A percentile compares a stretch with the other conserved stretches of the same genome.
phyloP scores from a whole-genome alignment of 1,140 invertebrate species.

The Drosophila albomicans region DNA sequence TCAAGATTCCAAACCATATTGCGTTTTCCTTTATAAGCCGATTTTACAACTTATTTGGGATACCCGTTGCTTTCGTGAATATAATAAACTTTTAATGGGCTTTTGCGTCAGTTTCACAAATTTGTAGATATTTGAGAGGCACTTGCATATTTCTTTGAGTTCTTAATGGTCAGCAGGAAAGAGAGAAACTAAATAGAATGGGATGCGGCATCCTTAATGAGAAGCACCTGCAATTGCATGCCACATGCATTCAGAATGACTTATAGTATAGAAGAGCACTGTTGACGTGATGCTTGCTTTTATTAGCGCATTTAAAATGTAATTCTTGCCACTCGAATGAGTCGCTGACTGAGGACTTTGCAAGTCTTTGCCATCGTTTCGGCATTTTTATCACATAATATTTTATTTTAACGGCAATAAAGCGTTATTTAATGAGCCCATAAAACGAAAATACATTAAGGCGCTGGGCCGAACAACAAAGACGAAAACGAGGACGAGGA shows the following conservation, averaged over 20 bases:
- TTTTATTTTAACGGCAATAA: conserved; percentile 84
- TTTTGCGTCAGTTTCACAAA: not conserved
- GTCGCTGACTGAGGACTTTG: conserved; percentile 2
- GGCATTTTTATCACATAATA: conserved; percentile 82
- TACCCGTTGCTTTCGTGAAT: not conserved
- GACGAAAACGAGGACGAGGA: not conserved
- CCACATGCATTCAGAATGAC: not conserved
- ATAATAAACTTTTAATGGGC: not conserved
- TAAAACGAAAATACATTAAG: conserved; percentile 81
- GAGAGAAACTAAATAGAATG: not conserved
- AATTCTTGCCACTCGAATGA: conserved; percentile 18
- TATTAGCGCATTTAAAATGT: conserved; percentile 61
- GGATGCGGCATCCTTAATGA: not conserved
- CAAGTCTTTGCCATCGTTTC: conserved; percentile 36
- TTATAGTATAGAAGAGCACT: not conserved
- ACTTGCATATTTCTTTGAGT: not conserved
- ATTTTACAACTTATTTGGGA: not conserved
- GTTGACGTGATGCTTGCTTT: conserved; percentile 26
- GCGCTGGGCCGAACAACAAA: not conserved
- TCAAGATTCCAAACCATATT: not conserved
- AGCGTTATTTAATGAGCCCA: conserved; percentile 83
- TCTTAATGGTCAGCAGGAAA: too few relatives aligned
- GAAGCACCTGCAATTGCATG: conserved; percentile 19
- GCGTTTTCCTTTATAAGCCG: not conserved
- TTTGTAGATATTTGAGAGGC: not conserved